Base-by-base conservation (phyloP, 2,797 vertebrate genomes). In the Rhinophrynus dorsalis region DNA sequence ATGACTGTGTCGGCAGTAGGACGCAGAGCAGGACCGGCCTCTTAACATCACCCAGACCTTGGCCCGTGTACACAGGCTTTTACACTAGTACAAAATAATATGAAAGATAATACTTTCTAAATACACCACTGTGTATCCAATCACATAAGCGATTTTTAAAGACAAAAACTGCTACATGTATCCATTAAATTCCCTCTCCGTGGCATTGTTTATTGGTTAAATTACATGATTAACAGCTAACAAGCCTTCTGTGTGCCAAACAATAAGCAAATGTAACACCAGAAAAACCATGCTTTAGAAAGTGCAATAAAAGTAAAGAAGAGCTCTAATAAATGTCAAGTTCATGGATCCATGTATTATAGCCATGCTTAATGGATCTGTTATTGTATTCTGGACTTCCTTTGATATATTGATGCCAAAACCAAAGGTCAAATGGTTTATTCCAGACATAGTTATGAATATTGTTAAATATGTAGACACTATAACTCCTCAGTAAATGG, bases 241-340 rank as follows among this genome's bases (percentile, higher is more conserved):
- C 66, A 68, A 52, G 56, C 24, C 37, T 61, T 20, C 6, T 33
- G 48, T 23, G 60, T 27, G 44, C 44, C 38, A 52, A 20, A 45
- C 66, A 45, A 45, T 54, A 69, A 54, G 42, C 54, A 61, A 61
- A 45, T 45, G 35, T 21, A 23, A 24, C 15, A 54, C 35, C 29
- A 7, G 24, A 24, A 56, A 35, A 44, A 42, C 24, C 32, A 40
- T 32, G 47, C 10, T 51, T 26, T 21, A 3, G 20, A 54, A 59
- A 50, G 45, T 26, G 27, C 57, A 69, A 61, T 61, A 44, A 69
- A 69, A 35, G 29, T 24, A 60, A 52, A 69, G 32, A 13, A 7
- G 37, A 69, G 29, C 47, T 54, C 37, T 18, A 52, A 61, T 61
- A 62, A 69, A 69, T 61, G 67, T 69, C 67, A 69, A 60, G 50